A percentile compares a stretch with the other conserved stretches of the same genome.
Evolutionary conservation across 2,113 vertebrate species (phyloP).

Genomic region (Capreolus pygargus): DNA sequence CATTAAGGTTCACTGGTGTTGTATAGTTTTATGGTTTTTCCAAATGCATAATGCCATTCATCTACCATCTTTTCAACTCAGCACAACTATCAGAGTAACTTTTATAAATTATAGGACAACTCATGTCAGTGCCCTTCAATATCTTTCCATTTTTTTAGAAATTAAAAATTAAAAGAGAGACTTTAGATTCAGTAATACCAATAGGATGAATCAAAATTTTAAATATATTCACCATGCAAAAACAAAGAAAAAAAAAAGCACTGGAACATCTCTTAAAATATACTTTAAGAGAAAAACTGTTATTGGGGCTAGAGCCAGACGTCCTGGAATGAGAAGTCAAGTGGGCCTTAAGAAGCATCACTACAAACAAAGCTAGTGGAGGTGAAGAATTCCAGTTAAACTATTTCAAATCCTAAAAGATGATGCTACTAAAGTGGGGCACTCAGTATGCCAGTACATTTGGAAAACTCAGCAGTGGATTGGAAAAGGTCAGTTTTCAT

Average conservation of each 20-base stretch:
- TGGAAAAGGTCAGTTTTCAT: not conserved
- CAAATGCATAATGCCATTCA: not conserved
- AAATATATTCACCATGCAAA: not conserved
- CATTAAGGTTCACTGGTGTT: not conserved
- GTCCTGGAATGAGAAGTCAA: not conserved
- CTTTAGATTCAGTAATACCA: not conserved
- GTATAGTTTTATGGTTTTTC: not conserved
- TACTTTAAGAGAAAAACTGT: not conserved
- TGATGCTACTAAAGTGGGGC: not conserved
- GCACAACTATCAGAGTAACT: not conserved
- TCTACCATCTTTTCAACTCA: not conserved
- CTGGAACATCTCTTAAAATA: not conserved
- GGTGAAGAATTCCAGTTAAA: not conserved
- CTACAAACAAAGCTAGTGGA: not conserved
- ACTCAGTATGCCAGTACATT: not conserved
- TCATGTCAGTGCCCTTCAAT: not conserved
- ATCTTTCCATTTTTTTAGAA: not conserved
- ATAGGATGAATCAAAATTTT: not conserved
- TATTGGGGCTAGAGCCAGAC: not conserved
- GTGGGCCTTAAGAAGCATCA: not conserved
- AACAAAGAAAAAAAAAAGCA: not conserved
- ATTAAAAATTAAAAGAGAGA: not conserved
- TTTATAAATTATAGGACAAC: not conserved
- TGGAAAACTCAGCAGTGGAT: not conserved
- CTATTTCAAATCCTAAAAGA: not conserved